Percentiles rank a stretch among this genome's conserved stretches.
Evolutionary conservation across 1,140 invertebrate genomes (phyloP).

Genomic region (Samia ricini): DNA sequence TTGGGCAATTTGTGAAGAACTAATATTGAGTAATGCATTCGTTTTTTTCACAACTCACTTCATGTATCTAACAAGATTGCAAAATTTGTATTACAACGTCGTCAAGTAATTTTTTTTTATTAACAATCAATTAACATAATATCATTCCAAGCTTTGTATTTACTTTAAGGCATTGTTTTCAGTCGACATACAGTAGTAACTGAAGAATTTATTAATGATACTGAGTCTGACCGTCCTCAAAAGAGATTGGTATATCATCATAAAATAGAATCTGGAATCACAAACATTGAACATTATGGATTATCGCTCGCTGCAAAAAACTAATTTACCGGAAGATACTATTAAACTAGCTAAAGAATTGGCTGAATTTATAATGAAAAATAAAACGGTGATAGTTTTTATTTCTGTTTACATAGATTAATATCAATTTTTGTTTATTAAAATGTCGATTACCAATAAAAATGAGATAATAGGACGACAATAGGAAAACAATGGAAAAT

Average conservation of each 20-base stretch:
- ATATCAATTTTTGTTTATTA: too few relatives aligned
- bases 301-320: conserved; percentile 63
- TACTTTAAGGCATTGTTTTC: conserved; percentile 11
- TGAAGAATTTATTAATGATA: conserved; percentile 39
- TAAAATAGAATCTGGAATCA: conserved; percentile 61
- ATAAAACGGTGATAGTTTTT: conserved; percentile 45
- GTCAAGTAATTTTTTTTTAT: conserved; percentile 81
- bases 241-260: conserved; percentile 60
- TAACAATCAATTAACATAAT: not conserved
- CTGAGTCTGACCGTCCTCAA: conserved; percentile 19
- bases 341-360: conserved; percentile 66
- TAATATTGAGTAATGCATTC: conserved; percentile 84
- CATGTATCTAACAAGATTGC: conserved; percentile 84
- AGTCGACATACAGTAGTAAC: conserved; percentile 59
- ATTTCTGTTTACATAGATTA: not conserved
- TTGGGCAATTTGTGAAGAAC: conserved; percentile 88
- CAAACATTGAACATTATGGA: conserved; percentile 63
- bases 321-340: conserved; percentile 63
- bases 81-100: conserved; percentile 87
- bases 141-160: not conserved
- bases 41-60: conserved; percentile 92
- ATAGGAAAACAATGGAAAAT: too few relatives aligned
- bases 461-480: too few relatives aligned
- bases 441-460: too few relatives aligned
- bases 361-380: conserved; percentile 49